These are phyloP conservation scores for Pygmarrhopalites habei DNA, from an alignment of 1,140 invertebrate genomes.

Conservation along the genomic window DNA sequence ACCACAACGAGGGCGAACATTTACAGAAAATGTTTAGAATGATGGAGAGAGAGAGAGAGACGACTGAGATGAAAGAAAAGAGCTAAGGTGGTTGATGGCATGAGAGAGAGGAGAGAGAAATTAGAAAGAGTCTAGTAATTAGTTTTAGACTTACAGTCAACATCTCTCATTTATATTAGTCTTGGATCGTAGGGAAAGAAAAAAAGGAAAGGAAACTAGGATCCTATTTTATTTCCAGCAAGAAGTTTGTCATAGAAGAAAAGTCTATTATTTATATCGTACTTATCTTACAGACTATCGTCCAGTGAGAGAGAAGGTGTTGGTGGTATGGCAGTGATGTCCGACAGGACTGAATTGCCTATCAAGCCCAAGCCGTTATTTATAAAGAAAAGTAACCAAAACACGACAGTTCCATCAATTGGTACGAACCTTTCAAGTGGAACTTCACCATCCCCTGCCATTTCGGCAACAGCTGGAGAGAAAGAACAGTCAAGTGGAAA, in stretches of 20 bases:
- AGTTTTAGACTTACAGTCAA: too few species aligned
- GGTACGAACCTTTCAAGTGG: background rate
- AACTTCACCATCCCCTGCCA: background rate
- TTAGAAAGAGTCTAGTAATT: too few species aligned
- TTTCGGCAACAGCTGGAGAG: background rate
- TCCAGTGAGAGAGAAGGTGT: conserved; percentile 16
- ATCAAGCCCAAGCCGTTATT: conserved; percentile 72
- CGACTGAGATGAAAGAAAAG: too few species aligned
- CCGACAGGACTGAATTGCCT: conserved; percentile 46
- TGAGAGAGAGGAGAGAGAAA: too few species aligned
- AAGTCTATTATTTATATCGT: background rate
- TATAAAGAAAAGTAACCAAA: conserved; percentile 55
- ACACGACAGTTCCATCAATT: background rate
- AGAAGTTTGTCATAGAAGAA: too few species aligned
- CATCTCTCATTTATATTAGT: too few species aligned
- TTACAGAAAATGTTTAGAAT: too few species aligned
- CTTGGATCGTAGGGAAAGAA: too few species aligned
- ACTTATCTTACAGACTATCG: conserved; percentile 1
- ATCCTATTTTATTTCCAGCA: background rate
- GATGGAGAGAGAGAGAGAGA: too few species aligned
- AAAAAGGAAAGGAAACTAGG: background rate
- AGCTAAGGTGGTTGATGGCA: too few species aligned
- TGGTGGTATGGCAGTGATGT: conserved; percentile 15
- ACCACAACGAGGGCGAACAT: too few species aligned
- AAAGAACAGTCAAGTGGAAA: conserved; percentile 11